Conservation (phyloP, 2,888 invertebrate species). For the Neoaliturus tenellus region DNA sequence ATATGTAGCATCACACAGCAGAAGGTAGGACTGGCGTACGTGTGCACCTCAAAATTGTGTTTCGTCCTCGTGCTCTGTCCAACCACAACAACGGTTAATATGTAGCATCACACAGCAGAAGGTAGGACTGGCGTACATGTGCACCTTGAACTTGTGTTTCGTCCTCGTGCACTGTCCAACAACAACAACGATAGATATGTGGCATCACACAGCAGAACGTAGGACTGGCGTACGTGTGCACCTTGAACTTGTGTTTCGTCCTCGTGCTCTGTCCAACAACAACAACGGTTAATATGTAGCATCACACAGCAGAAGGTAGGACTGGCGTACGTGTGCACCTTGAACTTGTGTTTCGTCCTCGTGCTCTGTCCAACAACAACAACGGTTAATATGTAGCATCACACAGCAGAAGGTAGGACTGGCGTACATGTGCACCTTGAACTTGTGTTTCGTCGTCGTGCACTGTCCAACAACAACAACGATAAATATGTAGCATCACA, state of each 20-base stretch:
- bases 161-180: conserved; percentile 88
- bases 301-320: too few species aligned
- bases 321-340: too few species aligned
- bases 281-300: too few species aligned
- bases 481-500: too few species aligned
- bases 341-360: too few species aligned
- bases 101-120: conserved; percentile 81
- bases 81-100: too few species aligned
- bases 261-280: conserved; percentile 83
- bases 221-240: conserved; percentile 97
- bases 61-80: conserved; percentile 91
- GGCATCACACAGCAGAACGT: conserved; percentile 94
- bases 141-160: conserved; percentile 94
- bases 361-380: too few species aligned
- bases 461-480: too few species aligned
- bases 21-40: conserved; percentile 98
- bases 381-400: too few species aligned
- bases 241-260: conserved; percentile 96
- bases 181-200: neutral
- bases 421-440: too few species aligned
- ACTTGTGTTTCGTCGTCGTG: too few species aligned
- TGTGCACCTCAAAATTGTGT: conserved; percentile 95
- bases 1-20: conserved; percentile 77
- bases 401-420: too few species aligned
- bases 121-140: conserved; percentile 98